Conservation (phyloP, 2,888 invertebrate species). For the Hemicrepidius hirtus region DNA sequence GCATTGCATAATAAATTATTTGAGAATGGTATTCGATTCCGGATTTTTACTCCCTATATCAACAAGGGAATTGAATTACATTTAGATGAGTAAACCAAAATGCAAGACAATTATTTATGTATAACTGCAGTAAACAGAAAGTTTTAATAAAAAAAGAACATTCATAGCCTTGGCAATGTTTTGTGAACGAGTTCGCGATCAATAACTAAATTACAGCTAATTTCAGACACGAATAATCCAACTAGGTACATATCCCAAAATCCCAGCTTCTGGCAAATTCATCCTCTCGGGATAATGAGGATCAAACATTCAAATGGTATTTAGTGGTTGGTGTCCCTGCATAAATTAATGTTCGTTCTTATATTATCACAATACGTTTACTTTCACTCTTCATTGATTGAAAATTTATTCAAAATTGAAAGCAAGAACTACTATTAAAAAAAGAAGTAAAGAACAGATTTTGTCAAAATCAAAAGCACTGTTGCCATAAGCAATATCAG, state of each 20-base stretch:
- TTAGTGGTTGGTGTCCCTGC: conserved; percentile 6
- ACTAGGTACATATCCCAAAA: conserved; percentile 30
- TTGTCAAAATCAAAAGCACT: no score
- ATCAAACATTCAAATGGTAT: conserved; percentile 28
- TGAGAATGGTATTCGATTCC: background rate
- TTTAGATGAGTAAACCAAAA: no score
- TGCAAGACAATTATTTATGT: no score
- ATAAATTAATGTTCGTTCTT: conserved; percentile 23
- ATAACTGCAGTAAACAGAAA: background rate
- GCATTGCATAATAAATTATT: conserved; percentile 13
- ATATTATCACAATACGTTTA: no score
- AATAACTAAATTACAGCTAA: conserved; percentile 29
- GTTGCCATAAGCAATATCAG: background rate
- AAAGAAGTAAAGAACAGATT: no score
- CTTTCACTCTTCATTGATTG: no score
- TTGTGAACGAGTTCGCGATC: conserved; percentile 4
- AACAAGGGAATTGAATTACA: background rate
- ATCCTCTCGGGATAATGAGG: conserved; percentile 28
- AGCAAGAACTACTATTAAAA: no score
- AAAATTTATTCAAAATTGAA: no score
- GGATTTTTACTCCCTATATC: background rate
- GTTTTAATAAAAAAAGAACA: background rate
- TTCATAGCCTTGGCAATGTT: background rate
- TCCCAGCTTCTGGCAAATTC: conserved; percentile 32
- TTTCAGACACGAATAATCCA: conserved; percentile 30